These are phyloP conservation scores for Clunio marinus DNA, from an alignment of 2,888 invertebrate species.

Conservation along the genomic window DNA sequence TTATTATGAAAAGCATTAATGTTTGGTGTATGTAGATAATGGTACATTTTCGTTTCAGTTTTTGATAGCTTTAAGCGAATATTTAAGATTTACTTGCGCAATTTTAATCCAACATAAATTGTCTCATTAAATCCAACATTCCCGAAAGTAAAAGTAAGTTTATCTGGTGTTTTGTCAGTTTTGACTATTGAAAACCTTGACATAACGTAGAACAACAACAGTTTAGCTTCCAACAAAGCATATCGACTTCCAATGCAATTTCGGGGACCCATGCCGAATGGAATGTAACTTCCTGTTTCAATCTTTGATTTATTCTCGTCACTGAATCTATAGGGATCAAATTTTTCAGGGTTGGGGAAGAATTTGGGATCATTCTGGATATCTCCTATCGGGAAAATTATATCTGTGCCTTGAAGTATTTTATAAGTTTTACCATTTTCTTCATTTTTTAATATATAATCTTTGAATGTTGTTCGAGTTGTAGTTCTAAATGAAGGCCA, in stretches of 20 bases:
- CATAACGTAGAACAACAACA: background rate
- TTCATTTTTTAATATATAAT: background rate
- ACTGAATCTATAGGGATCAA: conserved; percentile 25
- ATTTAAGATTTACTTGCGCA: too few species aligned
- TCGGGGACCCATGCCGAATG: conserved; percentile 17
- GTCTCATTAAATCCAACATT: background rate
- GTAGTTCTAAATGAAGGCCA: conserved; percentile 12
- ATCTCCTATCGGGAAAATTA: background rate
- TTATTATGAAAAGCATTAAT: too few species aligned
- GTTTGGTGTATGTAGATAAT: too few species aligned
- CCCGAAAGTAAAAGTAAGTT: background rate
- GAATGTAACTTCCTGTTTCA: conserved; percentile 1
- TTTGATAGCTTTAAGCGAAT: too few species aligned
- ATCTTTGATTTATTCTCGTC: conserved; percentile 26
- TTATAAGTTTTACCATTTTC: background rate
- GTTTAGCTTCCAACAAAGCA: conserved; percentile 27
- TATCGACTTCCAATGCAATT: conserved; percentile 17
- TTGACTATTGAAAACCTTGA: background rate
- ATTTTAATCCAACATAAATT: too few species aligned
- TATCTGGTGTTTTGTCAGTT: conserved; percentile 16
- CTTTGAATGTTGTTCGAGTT: background rate
- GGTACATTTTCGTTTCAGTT: too few species aligned
- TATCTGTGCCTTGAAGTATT: background rate
- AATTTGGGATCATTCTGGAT: conserved; percentile 20
- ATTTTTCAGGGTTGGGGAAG: conserved; percentile 17